A percentile compares a stretch with the other conserved stretches of the same genome.
These are phyloP conservation scores for Neoniphon sammara DNA, from an alignment of 2,797 vertebrate species.

Conservation along the genomic window DNA sequence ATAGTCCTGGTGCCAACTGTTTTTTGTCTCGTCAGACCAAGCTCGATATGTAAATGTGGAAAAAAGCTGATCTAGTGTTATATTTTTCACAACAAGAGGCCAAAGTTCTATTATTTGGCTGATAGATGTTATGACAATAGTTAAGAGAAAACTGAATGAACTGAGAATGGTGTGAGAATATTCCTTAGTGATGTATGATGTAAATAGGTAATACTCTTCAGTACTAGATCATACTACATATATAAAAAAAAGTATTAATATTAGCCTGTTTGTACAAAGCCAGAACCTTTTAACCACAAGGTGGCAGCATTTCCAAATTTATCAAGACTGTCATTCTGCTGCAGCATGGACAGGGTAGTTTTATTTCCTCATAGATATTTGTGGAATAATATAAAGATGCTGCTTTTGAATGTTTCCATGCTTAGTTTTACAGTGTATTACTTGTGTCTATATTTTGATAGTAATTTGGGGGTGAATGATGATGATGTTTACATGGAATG, in stretches of 20 bases:
- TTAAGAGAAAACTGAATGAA: neutral
- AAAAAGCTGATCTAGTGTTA: neutral
- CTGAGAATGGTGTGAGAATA: neutral
- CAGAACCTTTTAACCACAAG: constrained; percentile 39
- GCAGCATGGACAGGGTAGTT: neutral
- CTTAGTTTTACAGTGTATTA: too few relatives aligned
- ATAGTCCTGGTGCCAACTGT: constrained; percentile 11
- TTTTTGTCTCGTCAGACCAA: neutral
- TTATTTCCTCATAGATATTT: neutral
- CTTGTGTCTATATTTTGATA: too few relatives aligned
- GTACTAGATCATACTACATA: neutral
- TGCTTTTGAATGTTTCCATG: neutral
- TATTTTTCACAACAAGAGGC: constrained; percentile 16
- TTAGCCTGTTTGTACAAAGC: too few relatives aligned
- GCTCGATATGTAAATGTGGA: neutral
- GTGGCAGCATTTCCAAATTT: constrained; percentile 39
- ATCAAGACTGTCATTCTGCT: neutral
- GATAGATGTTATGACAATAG: constrained; percentile 1
- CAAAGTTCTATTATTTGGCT: constrained; percentile 13
- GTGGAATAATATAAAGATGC: neutral
- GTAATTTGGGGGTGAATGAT: too few relatives aligned
- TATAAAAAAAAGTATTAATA: too few relatives aligned
- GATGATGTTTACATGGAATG: too few relatives aligned
- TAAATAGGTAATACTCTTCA: too few relatives aligned
- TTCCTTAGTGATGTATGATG: too few relatives aligned